Evolutionary conservation across 1,140 invertebrate genomes (phyloP), one percentile per base, ranked within the genome.

Genomic region (Sitobion miscanthi): DNA sequence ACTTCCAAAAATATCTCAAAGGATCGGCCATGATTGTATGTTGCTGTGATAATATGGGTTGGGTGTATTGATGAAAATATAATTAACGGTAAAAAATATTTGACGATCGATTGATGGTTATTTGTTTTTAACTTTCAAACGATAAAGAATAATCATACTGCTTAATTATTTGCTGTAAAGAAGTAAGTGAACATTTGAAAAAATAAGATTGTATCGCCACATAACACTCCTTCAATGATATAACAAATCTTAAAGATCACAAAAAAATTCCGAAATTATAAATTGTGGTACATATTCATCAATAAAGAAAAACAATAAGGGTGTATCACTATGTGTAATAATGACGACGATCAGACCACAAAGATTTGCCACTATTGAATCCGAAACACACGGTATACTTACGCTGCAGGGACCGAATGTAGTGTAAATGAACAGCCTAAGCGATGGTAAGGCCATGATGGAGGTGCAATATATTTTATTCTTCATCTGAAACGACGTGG

Each of bases 1-100:
- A 77, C 0, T n/a, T 77, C 4, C 4, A 35, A 77, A 69, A 77
- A n/a, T 0, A 77, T 77, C 3, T 69, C 4, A 14, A 30, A 3
- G 0, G 0, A 77, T 1, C 0, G 0, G 14, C 5, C 62, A n/a
- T 14, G 6, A 5, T 6, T n/a, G 5, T 1, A 77, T 35, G n/a
- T 77, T 20, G 0, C 17, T 17, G 30, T 77, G 4, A n/a, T n/a
- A 69, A n/a, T n/a, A 69, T 30, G 30, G 25, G 57, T 11, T 62
- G 0, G 25, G 30, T 62, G 30, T 69, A 69, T 30, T 62, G 30
- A 5, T 25, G 6, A 3, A 62, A 62, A 52, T 52, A 52, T 52
- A 62, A 30, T 9, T 30, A 9, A 11, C 11, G 9, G 0, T 14
- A 30, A 69, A n/a, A 69, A 30, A 30, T 4, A n/a, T n/a, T 30